Base-by-base conservation (phyloP, 2,113 vertebrate genomes). In the Megaptera novaeangliae region DNA sequence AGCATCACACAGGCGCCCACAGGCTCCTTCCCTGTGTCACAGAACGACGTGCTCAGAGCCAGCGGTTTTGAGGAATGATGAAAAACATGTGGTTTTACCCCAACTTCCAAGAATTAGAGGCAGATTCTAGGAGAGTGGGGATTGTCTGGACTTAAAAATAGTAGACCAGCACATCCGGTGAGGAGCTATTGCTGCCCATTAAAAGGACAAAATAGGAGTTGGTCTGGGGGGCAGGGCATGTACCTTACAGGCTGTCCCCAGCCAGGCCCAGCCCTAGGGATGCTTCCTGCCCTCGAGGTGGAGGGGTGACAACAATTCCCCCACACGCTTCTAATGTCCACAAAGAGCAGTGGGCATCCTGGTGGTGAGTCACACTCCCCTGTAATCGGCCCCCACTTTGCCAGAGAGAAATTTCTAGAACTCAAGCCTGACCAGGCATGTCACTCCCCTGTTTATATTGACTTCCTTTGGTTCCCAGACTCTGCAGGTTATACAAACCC, bases 41-140 rank as follows among this genome's bases (percentile, higher is more conserved):
- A 95, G 44, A 93, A 34, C 52, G 57, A n/a, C 2, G 1, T 85
- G 81, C 66, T 89, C 66, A 1, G 14, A 88, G 75, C 69, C 80
- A 36, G 71, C 5, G 8, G 90, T 25, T 95, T 85, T 95, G 52
- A 93, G 75, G 71, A 93, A 88, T 95, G 95, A 78, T 95, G 80
- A 91, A 72, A 97, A 97, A 93, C 27, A 78, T n/a, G 29, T 66
- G 39, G 86, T 97, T 98, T 97, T 82, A 75, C 59, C n/a, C 87
- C 23, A 46, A 1, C 59, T 97, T 96, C 93, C 88, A 95, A 88
- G 94, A 98, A 97, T 83, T 64, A 72, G 71, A 91, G 39, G 44
- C 82, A 75, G 94, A 86, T n/a, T 46, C 74, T 85, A 82, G 92
- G 83, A 85, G 80, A 92, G 21, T 75, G 94, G 57, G 46, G 66